Evolutionary conservation across 2,888 invertebrate species (phyloP).

Genomic region (Eulithis prunata): DNA sequence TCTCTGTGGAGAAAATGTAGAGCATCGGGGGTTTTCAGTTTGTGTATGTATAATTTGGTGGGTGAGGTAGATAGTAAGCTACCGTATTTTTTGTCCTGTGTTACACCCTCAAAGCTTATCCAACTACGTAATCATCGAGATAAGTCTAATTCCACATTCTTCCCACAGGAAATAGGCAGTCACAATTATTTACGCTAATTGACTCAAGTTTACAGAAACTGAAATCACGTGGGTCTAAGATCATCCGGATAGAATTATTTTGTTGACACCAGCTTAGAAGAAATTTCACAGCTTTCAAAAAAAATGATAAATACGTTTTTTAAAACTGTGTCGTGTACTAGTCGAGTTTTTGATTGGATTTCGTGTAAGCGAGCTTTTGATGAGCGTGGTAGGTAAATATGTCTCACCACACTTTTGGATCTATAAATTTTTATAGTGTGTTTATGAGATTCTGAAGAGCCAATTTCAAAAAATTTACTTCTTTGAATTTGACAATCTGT

Average conservation of each 20-base stretch:
- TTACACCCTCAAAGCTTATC: conserved; percentile 8
- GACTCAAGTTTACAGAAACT: conserved; percentile 46
- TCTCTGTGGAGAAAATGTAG: too few species aligned
- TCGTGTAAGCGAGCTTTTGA: conserved; percentile 12
- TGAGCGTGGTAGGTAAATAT: conserved; percentile 24
- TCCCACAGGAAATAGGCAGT: conserved; percentile 53
- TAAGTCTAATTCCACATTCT: conserved; percentile 50
- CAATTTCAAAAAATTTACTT: conserved; percentile 18
- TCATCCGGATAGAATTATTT: conserved; percentile 11
- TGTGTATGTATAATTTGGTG: too few species aligned
- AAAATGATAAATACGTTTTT: conserved; percentile 2
- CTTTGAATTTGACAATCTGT: conserved; percentile 25
- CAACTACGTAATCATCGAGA: conserved; percentile 35
- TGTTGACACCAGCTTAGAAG: conserved; percentile 1
- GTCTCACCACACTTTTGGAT: conserved; percentile 28
- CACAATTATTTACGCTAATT: conserved; percentile 56
- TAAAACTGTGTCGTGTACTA: conserved; percentile 8
- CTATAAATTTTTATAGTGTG: conserved; percentile 22
- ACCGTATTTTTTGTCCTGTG: conserved; percentile 5
- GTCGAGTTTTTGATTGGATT: conserved; percentile 24
- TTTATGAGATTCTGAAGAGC: conserved; percentile 27
- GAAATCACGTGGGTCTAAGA: conserved; percentile 33
- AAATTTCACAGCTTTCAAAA: conserved; percentile 4
- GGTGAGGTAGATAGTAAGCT: too few species aligned
- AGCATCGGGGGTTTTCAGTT: too few species aligned